Base-by-base conservation (phyloP, 2,113 vertebrate genomes). In the Myrmophylax atrothorax region DNA sequence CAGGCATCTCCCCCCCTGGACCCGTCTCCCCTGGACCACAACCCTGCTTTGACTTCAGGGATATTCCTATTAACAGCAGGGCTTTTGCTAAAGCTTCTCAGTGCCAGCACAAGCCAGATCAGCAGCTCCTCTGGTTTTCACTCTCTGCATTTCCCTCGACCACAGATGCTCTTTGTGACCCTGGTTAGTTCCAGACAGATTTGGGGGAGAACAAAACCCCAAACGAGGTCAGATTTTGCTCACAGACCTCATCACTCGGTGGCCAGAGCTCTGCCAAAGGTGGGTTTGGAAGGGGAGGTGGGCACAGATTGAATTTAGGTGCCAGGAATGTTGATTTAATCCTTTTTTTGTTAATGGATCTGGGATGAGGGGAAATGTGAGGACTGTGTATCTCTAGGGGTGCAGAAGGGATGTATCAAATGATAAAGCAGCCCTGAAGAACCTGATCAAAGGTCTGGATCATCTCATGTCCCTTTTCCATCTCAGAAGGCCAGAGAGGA, bases 141-240 rank as follows among this genome's bases (percentile, higher is more conserved):
- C 0, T 0, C 20, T 22, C 44, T 0, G 1, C 3, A 4, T n/a
- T 55, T 64, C 64, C 74, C 66, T n/a, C 46, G 12, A 50, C 17
- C 17, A 5, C 24, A 9, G 37, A 42, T 12, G 38, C 46, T 66
- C 37, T 62, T 24, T 53, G 37, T 4, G 31, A 52, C 12, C n/a
- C 33, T 50, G 47, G 3, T 13, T 37, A 14, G 3, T 17, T 7
- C 42, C 35, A n/a, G 26, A 38, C 18, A 40, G 20, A 42, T 42
- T 53, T 29, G 4, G 3, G 6, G 12, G 3, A 0, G 0, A 3
- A n/a, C 40, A 28, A 31, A 3, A 0, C 14, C 5, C 13, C 10
- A 3, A 8, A 53, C 60, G 18, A 44, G 1, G 9, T 70, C 55
- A 37, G 11, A 25, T 67, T 78, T 74, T 55, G 23, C 62, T 50